Conservation (phyloP, 1,140 invertebrate species). For the Chironomus tepperi region DNA sequence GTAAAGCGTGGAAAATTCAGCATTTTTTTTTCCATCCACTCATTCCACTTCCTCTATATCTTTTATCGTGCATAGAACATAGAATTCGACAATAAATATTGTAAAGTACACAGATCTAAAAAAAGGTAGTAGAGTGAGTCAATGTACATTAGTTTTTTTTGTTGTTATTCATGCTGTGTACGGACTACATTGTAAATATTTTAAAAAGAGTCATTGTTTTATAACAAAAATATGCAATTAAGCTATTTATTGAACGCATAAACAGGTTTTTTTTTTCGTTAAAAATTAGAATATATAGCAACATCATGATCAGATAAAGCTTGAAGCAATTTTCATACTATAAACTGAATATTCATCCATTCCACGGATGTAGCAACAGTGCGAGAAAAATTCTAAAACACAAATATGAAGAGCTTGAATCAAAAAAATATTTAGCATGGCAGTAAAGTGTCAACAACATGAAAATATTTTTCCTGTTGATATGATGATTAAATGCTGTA, state of each 20-base stretch:
- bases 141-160: no score
- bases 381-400: not conserved
- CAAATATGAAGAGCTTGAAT: not conserved
- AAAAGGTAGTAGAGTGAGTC: no score
- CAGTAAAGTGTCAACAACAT: not conserved
- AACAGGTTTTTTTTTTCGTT: no score
- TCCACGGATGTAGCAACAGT: not conserved
- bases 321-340: not conserved
- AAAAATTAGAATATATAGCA: conserved; percentile 9
- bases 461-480: no score
- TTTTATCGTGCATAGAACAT: not conserved
- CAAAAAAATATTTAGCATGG: not conserved
- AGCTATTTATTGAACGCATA: conserved; percentile 13
- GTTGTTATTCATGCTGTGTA: not conserved
- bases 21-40: not conserved
- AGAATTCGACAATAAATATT: no score
- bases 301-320: conserved; percentile 6
- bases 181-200: conserved; percentile 8
- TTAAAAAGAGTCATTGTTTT: not conserved
- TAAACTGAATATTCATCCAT: not conserved
- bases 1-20: not conserved
- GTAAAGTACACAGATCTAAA: no score
- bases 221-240: not conserved
- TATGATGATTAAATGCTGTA: no score
- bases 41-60: not conserved